These are phyloP conservation scores for Prionailurus viverrinus DNA, from an alignment of 2,113 vertebrate genomes.

Conservation along the genomic window DNA sequence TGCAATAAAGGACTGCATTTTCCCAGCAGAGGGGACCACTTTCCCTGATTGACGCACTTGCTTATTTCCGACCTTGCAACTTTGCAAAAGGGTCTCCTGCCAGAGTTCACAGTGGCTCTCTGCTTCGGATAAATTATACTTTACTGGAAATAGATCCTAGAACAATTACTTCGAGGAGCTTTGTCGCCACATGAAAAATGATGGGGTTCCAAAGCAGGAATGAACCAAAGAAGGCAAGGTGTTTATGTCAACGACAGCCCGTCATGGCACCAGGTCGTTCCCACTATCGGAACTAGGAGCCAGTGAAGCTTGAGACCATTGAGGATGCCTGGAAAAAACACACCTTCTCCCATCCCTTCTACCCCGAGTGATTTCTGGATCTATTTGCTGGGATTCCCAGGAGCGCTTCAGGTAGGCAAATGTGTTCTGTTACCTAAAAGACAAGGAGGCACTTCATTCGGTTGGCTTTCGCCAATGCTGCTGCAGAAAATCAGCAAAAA, in stretches of 20 bases:
- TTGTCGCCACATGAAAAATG: background rate
- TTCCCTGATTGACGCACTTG: background rate
- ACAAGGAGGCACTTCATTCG: background rate
- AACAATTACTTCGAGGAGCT: background rate
- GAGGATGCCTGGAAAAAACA: background rate
- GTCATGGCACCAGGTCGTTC: background rate
- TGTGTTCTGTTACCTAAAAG: background rate
- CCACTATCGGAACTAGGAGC: background rate
- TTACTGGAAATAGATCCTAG: background rate
- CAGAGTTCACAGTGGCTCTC: too few species aligned
- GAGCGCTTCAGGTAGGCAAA: background rate
- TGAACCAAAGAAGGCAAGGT: background rate
- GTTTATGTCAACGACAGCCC: background rate
- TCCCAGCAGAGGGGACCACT: accelerated
- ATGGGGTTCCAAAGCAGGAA: background rate
- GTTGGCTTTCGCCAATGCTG: background rate
- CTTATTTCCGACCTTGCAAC: background rate
- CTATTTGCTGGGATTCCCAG: background rate
- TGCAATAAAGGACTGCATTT: background rate
- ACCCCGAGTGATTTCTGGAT: too few species aligned
- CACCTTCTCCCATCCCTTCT: background rate
- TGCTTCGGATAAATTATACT: background rate
- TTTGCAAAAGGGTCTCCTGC: background rate
- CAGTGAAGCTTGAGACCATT: background rate
- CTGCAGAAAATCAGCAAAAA: background rate